Evolutionary conservation across 2,797 vertebrate genomes (phyloP), one percentile per base, ranked within the genome.

Genomic region (Danio choprae): DNA sequence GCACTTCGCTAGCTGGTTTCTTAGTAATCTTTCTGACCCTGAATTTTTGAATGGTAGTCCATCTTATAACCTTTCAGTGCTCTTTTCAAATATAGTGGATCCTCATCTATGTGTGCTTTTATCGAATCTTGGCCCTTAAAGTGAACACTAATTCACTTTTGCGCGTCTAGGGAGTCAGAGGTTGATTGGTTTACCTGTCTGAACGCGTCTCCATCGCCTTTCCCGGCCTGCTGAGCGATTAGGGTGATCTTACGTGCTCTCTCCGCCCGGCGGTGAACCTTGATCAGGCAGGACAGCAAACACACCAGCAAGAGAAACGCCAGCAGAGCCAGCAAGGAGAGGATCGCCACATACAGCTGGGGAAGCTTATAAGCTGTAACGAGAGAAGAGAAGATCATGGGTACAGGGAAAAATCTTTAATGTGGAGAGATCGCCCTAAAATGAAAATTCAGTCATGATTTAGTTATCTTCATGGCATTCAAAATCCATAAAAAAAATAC

Each of bases 221-320:
- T 93, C 69, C 90, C 88, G 0, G 92, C 84, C 86, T 93, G 92
- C 84, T 94, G 89, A 53, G 93, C 93, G 1, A 94, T 40, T 20
- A 92, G 81, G 64, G 1, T 9, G 82, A 94, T 88, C 86, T 90
- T 93, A 77, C 89, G 90, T 86, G 81, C 92, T 89, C 91, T 93
- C 84, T 91, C 80, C 0, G 90, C 90, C 84, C 92, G 89, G 72
- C 86, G 85, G 13, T 89, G 93, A 29, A 91, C 88, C 38, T 90
- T 91, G 22, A 89, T 89, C 81, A 93, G 18, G 22, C 93, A 94
- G 79, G 93, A 94, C 1, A 93, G 85, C 86, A 94, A 87, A 80
- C 93, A 94, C 36, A 90, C 53, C 86, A 94, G 86, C 81, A 94
- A 87, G 89, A 94, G 91, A 81, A 90, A 84, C 53, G 87, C 92